A percentile compares a stretch with the other conserved stretches of the same genome.
Conservation (phyloP, 2,797 vertebrate genomes). For the Acrocephalus scirpaceus region DNA sequence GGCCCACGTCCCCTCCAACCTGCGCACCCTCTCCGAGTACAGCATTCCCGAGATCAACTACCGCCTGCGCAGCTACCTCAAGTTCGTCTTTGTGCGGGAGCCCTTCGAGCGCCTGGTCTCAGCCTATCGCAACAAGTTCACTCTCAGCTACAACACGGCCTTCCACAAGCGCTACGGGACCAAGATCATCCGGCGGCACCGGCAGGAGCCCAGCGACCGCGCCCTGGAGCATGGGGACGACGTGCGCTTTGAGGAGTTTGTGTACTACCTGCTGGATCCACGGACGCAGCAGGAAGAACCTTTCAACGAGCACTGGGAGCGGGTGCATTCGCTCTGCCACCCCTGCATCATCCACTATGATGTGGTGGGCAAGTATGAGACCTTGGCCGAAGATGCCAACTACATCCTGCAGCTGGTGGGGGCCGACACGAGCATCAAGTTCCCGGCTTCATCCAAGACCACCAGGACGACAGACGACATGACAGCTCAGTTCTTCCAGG, state of each 20-base stretch:
- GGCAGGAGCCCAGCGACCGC: constrained; percentile 75
- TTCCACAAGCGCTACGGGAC: constrained; percentile 94
- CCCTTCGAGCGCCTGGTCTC: constrained; percentile 94
- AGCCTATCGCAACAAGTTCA: constrained; percentile 93
- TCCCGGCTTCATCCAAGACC: constrained; percentile 84
- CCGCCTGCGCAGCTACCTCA: constrained; percentile 91
- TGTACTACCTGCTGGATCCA: constrained; percentile 92
- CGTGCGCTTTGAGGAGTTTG: constrained; percentile 91
- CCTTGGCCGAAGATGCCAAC: constrained; percentile 85
- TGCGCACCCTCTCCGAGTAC: constrained; percentile 89
- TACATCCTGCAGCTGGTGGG: constrained; percentile 86
- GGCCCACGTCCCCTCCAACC: constrained; percentile 87
- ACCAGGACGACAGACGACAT: constrained; percentile 83
- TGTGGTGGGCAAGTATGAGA: constrained; percentile 94
- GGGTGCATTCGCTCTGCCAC: constrained; percentile 92
- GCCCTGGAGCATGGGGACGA: constrained; percentile 85
- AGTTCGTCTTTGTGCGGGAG: constrained; percentile 94
- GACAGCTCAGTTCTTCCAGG: constrained; percentile 87
- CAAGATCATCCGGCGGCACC: constrained; percentile 88
- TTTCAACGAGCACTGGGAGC: constrained; percentile 97
- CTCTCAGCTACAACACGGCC: constrained; percentile 89
- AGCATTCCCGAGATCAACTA: constrained; percentile 86
- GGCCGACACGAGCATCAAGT: constrained; percentile 77
- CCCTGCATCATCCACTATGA: constrained; percentile 94
- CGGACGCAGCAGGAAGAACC: constrained; percentile 88